Evolutionary conservation across 2,797 vertebrate genomes (phyloP).

Genomic region (Hypotaenidia okinawae): DNA sequence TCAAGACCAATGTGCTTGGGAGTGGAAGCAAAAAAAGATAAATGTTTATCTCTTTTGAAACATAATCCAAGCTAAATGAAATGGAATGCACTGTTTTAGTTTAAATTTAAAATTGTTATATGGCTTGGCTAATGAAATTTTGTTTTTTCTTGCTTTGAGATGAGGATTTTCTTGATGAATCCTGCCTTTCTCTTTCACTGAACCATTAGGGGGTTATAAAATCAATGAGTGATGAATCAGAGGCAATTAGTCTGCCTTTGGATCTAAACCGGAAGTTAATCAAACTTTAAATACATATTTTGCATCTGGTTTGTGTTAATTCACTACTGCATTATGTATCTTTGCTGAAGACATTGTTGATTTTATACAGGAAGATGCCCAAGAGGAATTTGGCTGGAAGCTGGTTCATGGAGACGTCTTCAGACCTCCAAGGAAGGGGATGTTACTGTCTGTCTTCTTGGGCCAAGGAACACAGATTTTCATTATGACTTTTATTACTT

Average conservation of each 20-base stretch:
- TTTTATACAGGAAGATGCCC: conserved; percentile 83
- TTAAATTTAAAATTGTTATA: not conserved
- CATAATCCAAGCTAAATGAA: not conserved
- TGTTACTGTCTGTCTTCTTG: conserved; percentile 90
- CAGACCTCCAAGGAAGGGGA: conserved; percentile 86
- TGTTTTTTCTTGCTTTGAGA: conserved; percentile 11
- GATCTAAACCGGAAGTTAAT: conserved; percentile 57
- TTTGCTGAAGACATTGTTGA: conserved; percentile 52
- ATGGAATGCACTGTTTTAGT: not conserved
- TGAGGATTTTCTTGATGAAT: conserved; percentile 33
- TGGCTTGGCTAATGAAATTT: conserved; percentile 27
- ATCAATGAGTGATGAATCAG: conserved; percentile 40
- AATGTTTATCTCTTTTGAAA: not conserved
- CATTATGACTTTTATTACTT: conserved; percentile 93
- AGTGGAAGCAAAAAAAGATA: not conserved
- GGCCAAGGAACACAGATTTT: conserved; percentile 93
- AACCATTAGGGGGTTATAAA: conserved; percentile 52
- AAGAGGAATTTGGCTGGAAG: conserved; percentile 94
- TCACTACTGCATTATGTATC: conserved; percentile 20
- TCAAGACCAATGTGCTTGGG: not conserved
- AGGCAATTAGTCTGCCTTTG: conserved; percentile 62
- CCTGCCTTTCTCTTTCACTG: conserved; percentile 13
- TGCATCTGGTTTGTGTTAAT: conserved; percentile 53
- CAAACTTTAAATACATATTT: conserved; percentile 42
- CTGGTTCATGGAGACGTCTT: conserved; percentile 90